phyloP scores from a whole-genome alignment of 30 jellyfish, hydroid and myxozoan species.

The Aurelia aurita complex sp. Pacific region DNA sequence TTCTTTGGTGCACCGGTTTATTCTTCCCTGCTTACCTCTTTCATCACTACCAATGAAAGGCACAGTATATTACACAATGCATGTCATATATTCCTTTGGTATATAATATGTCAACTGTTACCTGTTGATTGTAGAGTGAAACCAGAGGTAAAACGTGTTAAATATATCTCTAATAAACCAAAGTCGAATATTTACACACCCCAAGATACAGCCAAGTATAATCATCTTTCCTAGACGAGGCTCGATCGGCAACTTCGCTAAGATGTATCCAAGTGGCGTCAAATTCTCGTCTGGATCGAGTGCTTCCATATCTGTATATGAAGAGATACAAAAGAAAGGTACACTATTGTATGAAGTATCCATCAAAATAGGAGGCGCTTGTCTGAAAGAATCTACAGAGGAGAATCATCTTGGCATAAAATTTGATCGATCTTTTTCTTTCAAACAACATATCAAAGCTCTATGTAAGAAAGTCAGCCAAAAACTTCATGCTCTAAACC shows the following conservation, averaged over 20 bases:
- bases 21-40: not conserved
- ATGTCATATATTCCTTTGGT: too few relatives aligned
- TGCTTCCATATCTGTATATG: slow-evolving; percentile 92
- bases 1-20: too few relatives aligned
- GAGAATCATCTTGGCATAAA: too few relatives aligned
- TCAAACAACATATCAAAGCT: too few relatives aligned
- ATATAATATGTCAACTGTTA: too few relatives aligned
- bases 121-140: too few relatives aligned
- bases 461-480: too few relatives aligned
- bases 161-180: not conserved
- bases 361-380: too few relatives aligned
- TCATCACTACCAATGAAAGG: not conserved
- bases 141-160: too few relatives aligned
- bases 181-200: slow-evolving; percentile 19
- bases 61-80: not conserved
- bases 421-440: too few relatives aligned
- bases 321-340: not conserved
- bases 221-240: slow-evolving; percentile 98
- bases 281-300: slow-evolving; percentile 76
- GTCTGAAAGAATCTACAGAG: too few relatives aligned
- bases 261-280: slow-evolving; percentile 94
- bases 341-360: not conserved
- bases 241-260: slow-evolving; percentile 94
- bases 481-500: too few relatives aligned
- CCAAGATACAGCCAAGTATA: slow-evolving; percentile 85